A percentile compares a stretch with the other conserved stretches of the same genome.
phyloP scores from a whole-genome alignment of 2,113 vertebrate genomes.

The Elaphurus davidianus region DNA sequence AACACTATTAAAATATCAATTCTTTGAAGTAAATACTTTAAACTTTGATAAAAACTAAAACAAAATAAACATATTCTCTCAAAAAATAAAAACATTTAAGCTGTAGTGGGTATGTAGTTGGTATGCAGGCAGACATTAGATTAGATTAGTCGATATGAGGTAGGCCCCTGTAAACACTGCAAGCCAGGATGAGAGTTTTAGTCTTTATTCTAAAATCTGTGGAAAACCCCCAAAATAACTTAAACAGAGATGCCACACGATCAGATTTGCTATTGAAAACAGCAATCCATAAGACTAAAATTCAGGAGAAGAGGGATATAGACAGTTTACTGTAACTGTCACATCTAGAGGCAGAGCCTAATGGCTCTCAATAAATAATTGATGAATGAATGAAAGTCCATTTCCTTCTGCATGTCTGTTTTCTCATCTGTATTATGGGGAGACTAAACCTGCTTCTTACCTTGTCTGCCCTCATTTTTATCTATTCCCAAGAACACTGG shows the following conservation, averaged over 20 bases:
- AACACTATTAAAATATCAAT: neutral
- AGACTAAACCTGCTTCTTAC: neutral
- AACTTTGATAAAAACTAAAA: neutral
- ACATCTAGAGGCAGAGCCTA: neutral
- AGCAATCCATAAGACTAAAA: neutral
- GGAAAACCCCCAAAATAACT: conserved; percentile 25
- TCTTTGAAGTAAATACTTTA: neutral
- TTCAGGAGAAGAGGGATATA: neutral
- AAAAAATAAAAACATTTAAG: neutral
- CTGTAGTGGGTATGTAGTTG: neutral
- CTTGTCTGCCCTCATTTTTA: neutral
- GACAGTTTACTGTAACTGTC: neutral
- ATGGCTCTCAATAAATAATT: neutral
- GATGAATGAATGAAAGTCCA: neutral
- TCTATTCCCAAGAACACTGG: neutral
- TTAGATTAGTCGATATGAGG: neutral
- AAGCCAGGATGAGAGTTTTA: neutral
- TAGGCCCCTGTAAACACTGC: neutral
- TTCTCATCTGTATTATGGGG: neutral
- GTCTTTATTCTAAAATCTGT: conserved; percentile 10
- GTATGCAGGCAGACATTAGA: neutral
- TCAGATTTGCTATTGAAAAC: conserved; percentile 18
- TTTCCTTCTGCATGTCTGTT: neutral
- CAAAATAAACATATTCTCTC: neutral
- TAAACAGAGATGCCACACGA: neutral